Base-by-base conservation (phyloP, 2,888 invertebrate genomes). In the Amaurobius ferox region DNA sequence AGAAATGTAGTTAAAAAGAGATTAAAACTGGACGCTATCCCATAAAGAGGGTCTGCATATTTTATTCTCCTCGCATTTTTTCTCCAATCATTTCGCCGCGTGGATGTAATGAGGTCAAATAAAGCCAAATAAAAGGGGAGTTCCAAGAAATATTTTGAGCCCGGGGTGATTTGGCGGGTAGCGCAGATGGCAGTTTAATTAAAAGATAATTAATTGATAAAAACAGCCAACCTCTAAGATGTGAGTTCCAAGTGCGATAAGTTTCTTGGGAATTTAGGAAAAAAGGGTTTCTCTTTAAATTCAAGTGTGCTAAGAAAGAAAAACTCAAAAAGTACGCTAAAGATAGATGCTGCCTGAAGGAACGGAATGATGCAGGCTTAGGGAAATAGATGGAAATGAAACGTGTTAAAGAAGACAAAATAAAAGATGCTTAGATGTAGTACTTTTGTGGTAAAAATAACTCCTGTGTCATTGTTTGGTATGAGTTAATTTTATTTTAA, bases 131-230 rank as follows among this genome's bases (percentile, higher is more conserved):
- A 55, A 55, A 55, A 55, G 55, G 23, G 23, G 19, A 55, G 5
- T 23, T n/a, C n/a, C 55, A 23, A 55, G 23, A 55, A 23, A 23
- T 19, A 55, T 55, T 23, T 23, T 6, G 16, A 23, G 55, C 55
- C 55, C 55, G 5, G 23, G 55, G 55, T 23, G 16, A 55, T 55
- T 23, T 55, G 62, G 28, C 30, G 9, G 32, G 55, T n/a, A 80
- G 70, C 71, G 61, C 62, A 70, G 16, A 30, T 44, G 74, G 62
- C 81, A 81, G 68, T 81, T 81, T 81, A 81, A 81, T 81, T 81
- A 81, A 81, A 81, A 74, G 74, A 81, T 81, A 81, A 81, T 81
- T 81, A 81, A 74, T 81, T 44, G 40, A 40, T 55, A 81, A 67
- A 67, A 76, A 76, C 39, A 35, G 19, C 39, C 40, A 32, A 74